Evolutionary conservation across 2,113 vertebrate genomes (phyloP).

Genomic region (Tyrannus savana): DNA sequence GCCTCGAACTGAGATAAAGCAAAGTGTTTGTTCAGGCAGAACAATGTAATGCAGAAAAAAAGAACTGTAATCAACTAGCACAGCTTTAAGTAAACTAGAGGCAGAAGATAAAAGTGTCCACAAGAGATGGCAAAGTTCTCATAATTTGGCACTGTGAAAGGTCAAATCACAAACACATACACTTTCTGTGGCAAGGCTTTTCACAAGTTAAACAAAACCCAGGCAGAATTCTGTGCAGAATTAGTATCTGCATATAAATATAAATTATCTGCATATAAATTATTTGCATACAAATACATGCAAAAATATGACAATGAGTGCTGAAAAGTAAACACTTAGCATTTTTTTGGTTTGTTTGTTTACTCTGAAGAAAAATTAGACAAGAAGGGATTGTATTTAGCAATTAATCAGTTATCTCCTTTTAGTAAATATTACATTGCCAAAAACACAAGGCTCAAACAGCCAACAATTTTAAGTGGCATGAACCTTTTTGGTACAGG

Average conservation of each 20-base stretch:
- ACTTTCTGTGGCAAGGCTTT: not conserved
- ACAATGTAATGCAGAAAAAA: not conserved
- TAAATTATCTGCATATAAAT: not conserved
- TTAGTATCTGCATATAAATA: not conserved
- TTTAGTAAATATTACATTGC: not conserved
- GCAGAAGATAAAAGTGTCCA: not conserved
- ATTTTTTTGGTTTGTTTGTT: not conserved
- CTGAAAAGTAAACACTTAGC: not conserved
- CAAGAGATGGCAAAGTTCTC: not conserved
- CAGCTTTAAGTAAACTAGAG: not conserved
- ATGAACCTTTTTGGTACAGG: not conserved
- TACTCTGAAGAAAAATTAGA: not conserved
- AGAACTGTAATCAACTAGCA: not conserved
- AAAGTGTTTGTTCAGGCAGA: constrained; percentile 16
- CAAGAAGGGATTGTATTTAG: not conserved
- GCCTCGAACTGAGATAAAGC: not conserved
- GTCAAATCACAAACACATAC: not conserved
- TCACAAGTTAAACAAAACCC: not conserved
- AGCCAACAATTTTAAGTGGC: not conserved
- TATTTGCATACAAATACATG: too few relatives aligned
- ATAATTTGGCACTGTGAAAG: not conserved
- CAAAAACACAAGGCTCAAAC: not conserved
- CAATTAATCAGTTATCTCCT: not conserved
- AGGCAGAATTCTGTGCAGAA: not conserved
- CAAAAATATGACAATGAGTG: not conserved